Base-by-base conservation (phyloP, 2,888 invertebrate species). In the Drosophila tanythrix region DNA sequence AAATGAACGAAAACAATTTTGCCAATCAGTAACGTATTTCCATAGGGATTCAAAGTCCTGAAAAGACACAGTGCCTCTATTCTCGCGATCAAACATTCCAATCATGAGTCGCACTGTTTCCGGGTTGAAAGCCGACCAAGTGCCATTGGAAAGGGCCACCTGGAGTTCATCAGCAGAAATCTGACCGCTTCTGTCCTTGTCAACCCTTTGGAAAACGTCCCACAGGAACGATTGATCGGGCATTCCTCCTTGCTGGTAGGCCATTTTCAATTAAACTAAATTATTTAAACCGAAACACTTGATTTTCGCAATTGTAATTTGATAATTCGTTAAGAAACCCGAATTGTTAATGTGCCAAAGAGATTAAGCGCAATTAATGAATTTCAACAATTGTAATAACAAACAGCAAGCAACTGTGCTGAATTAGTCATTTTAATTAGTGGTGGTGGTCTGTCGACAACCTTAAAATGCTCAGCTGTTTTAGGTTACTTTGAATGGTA, bases 21-120 rank as follows among this genome's bases (percentile, higher is more conserved):
- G 98, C 99, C 99, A 99, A 91, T 99, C 99, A 8, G 97, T 98
- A 0, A 99, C 98, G 93, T 99, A 99, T 92, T 99, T 98, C 99
- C 99, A 99, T 1, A 99, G 94, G 0, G 98, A 96, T 61, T 97
- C 97, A 93, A 99, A 99, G 93, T 99, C 99, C 90, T 98, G 97
- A 93, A 99, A 99, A 85, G 96, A 96, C 61, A 99, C 98, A 1
- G 96, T 97, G 15, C 99, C 99, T 89, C 96, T 95, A 89, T 96
- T 97, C 90, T 97, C 96, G 80, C 96, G 95, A 93, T 99, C 99
- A 94, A 98, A 99, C 99, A 99, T 97, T 83, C 97, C 97, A 95
- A 94, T 82, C 94, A 95, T 93, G 29, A 92, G 79, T 59, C 99
- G 94, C 33, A 99, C 98, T 38, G 99, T 99, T 94, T 99, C 99